Base-by-base conservation (phyloP, 2,797 vertebrate species). In the Chaetodon trifasciatus region DNA sequence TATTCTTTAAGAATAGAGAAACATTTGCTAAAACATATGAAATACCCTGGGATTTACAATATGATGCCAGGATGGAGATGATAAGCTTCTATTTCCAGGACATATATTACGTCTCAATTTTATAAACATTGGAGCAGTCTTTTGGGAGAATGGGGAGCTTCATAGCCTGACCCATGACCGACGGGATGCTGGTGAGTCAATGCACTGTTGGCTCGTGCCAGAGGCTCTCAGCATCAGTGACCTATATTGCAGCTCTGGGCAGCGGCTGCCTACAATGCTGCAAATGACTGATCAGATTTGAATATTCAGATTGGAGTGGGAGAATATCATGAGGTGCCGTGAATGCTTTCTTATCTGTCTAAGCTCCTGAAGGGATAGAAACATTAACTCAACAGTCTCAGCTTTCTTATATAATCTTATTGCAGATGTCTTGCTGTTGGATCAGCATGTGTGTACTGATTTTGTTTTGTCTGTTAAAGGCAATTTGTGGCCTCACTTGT, bases 101-200 rank as follows among this genome's bases (percentile, higher is more conserved):
- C 42, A 49, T 60, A 61, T 50, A 76, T n/a, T 50, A 55, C 57
- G 64, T 77, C 65, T 79, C 28, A 72, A 53, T 82, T 80, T 66
- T 39, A 40, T 44, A 69, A 84, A 82, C 57, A 77, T 74, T 32
- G 10, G 56, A 82, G 58, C 55, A 69, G 78, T 82, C 63, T 40
- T 75, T 84, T 82, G 65, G 58, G 42, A 72, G 61, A 46, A 56
- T 70, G 42, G 35, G 62, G 49, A 39, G 65, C 83, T 79, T 76
- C 78, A 73, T 17, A 68, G 62, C 63, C 74, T 89, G 86, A 91
- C 89, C 88, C 76, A 35, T 86, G 85, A 71, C 81, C 57, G 19
- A 70, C 79, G 64, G 35, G 79, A 78, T 78, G 81, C 74, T 72
- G 67, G 70, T 88, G 88, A 91, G 65, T 88, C 88, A 85, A 69